Percentiles rank a stretch among this genome's conserved stretches.
These are phyloP conservation scores for Troglohyphantes excavatus DNA, from an alignment of 2,888 invertebrate species.

Conservation along the genomic window DNA sequence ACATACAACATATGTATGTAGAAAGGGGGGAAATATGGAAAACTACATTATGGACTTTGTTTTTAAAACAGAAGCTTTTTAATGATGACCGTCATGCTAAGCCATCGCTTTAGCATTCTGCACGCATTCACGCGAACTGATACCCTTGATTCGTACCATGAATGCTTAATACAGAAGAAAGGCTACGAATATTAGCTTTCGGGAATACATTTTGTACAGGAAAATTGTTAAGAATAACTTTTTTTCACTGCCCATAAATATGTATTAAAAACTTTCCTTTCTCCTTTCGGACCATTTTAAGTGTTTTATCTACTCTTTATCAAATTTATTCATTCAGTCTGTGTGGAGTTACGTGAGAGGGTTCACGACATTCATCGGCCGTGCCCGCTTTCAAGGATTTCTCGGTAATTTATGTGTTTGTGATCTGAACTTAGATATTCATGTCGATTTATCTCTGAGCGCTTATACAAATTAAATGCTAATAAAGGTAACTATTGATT, in stretches of 20 bases:
- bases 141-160: conserved; percentile 43
- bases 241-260: conserved; percentile 59
- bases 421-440: conserved; percentile 5
- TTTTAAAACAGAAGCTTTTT: conserved; percentile 68
- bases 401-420: conserved; percentile 47
- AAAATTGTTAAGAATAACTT: conserved; percentile 48
- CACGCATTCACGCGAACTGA: conserved; percentile 66
- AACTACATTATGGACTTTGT: conserved; percentile 51
- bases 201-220: conserved; percentile 32
- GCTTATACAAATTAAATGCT: neutral
- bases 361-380: conserved; percentile 40
- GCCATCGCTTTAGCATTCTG: conserved; percentile 36
- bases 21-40: conserved; percentile 30
- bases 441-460: neutral
- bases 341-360: conserved; percentile 41
- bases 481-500: neutral
- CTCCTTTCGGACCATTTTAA: conserved; percentile 36
- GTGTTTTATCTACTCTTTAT: conserved; percentile 63
- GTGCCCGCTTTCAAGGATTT: conserved; percentile 38
- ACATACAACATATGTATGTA: conserved; percentile 38
- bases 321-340: conserved; percentile 66
- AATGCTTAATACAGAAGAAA: conserved; percentile 62
- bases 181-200: conserved; percentile 46
- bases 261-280: conserved; percentile 59
- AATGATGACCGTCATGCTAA: conserved; percentile 73